Percentiles rank a stretch among this genome's conserved stretches.
These are phyloP conservation scores for Chloropsis hardwickii DNA, from an alignment of 2,113 vertebrate genomes.

Conservation along the genomic window DNA sequence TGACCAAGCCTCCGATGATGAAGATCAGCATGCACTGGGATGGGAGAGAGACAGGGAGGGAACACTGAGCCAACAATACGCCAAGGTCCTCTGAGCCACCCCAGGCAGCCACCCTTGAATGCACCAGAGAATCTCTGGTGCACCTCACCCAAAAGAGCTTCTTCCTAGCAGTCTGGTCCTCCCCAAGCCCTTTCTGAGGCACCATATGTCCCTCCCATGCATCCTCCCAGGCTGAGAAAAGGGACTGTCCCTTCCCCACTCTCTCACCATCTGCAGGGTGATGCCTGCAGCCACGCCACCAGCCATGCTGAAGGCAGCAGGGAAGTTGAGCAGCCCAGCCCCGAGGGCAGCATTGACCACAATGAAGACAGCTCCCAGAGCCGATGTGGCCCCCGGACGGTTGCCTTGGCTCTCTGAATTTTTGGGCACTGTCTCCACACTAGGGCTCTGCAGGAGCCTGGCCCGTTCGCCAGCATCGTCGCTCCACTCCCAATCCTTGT, in stretches of 20 bases:
- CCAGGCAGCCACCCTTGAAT: not conserved
- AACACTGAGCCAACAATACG: not conserved
- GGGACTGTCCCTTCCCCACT: not conserved
- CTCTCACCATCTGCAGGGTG: conserved; percentile 87
- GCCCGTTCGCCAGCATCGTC: conserved; percentile 84
- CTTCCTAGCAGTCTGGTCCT: not conserved
- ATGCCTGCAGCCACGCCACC: conserved; percentile 87
- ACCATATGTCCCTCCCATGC: fast-evolving
- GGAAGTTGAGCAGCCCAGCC: conserved; percentile 95
- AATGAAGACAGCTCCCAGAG: conserved; percentile 86
- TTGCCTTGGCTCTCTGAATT: conserved; percentile 19
- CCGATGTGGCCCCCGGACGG: conserved; percentile 68
- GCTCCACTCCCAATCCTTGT: conserved; percentile 80
- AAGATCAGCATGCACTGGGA: conserved; percentile 90
- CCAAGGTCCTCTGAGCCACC: not conserved
- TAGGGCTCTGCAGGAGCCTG: conserved; percentile 90
- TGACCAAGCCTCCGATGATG: conserved; percentile 92
- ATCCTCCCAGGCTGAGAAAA: not conserved
- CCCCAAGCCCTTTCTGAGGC: not conserved
- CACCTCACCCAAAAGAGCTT: not conserved
- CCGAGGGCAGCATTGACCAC: conserved; percentile 95
- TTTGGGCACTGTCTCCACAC: conserved; percentile 73
- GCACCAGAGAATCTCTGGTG: not conserved
- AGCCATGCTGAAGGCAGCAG: conserved; percentile 90
- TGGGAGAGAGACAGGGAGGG: not conserved